These are phyloP conservation scores for Pocota personata DNA, from an alignment of 2,888 invertebrate species.

Conservation along the genomic window DNA sequence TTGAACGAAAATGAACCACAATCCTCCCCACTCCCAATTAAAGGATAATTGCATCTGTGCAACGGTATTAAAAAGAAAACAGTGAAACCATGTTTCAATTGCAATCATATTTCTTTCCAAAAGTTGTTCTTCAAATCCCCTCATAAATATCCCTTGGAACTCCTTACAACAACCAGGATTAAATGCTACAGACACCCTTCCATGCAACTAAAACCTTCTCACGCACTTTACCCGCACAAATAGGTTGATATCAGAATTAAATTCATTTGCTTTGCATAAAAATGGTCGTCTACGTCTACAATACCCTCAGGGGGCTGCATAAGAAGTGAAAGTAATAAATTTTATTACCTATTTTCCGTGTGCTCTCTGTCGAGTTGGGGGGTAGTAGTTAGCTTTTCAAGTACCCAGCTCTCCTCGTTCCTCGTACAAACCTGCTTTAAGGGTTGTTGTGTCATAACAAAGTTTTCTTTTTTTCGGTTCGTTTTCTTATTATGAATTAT, in stretches of 20 bases:
- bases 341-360: constrained; percentile 65
- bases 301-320: not conserved
- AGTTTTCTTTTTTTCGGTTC: constrained; percentile 26
- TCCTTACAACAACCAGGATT: not conserved
- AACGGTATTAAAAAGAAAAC: not conserved
- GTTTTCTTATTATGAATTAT: constrained; percentile 69
- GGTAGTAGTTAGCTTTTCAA: constrained; percentile 42
- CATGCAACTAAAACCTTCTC: constrained; percentile 18
- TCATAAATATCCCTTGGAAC: constrained; percentile 30
- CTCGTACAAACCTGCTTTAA: constrained; percentile 39
- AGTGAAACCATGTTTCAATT: not conserved
- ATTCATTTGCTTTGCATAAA: constrained; percentile 57
- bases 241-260: constrained; percentile 5
- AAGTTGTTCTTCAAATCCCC: constrained; percentile 24
- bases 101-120: not conserved
- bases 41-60: constrained; percentile 34
- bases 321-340: constrained; percentile 69
- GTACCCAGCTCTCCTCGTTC: constrained; percentile 28
- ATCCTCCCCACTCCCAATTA: not conserved
- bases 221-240: constrained; percentile 53
- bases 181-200: constrained; percentile 16
- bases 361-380: not conserved
- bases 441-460: constrained; percentile 73
- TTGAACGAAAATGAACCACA: constrained; percentile 17
- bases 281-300: constrained; percentile 35